Percentiles rank a stretch among this genome's conserved stretches.
Evolutionary conservation across 1,140 invertebrate species (phyloP).

Genomic region (Eulimnadia texana): DNA sequence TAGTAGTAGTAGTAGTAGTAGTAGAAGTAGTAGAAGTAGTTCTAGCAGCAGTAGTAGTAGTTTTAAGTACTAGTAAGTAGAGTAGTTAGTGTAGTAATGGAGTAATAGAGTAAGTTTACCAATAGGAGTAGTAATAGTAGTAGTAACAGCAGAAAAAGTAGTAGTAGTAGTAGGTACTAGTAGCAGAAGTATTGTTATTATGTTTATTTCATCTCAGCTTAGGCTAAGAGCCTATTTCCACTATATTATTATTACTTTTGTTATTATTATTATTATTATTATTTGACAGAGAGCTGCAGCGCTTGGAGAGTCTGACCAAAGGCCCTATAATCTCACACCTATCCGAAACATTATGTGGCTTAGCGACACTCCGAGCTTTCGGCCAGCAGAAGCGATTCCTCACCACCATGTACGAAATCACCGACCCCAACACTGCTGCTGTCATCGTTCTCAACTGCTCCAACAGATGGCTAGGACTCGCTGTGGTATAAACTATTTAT

Average conservation of each 20-base stretch:
- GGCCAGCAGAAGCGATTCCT: slow-evolving; percentile 38
- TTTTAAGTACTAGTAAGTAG: too few species aligned
- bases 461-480: slow-evolving; percentile 66
- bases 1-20: too few species aligned
- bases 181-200: too few species aligned
- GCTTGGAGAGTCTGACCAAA: slow-evolving; percentile 42
- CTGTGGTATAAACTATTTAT: slow-evolving; percentile 41
- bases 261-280: slow-evolving; percentile 10
- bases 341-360: slow-evolving; percentile 49
- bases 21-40: too few species aligned
- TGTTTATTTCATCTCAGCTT: slow-evolving; percentile 10
- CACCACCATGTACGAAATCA: slow-evolving; percentile 18
- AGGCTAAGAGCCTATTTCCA: too few species aligned
- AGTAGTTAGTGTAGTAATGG: too few species aligned
- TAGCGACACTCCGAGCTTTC: slow-evolving; percentile 51
- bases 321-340: slow-evolving; percentile 56
- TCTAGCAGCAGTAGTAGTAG: too few species aligned
- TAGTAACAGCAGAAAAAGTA: too few species aligned
- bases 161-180: too few species aligned
- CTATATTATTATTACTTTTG: slow-evolving; percentile 1
- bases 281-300: slow-evolving; percentile 46
- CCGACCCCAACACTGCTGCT: slow-evolving; percentile 58
- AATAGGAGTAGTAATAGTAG: too few species aligned
- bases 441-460: slow-evolving; percentile 60
- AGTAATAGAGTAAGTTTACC: too few species aligned